Conservation (phyloP, 2,113 vertebrate genomes). For the Macroglossus sobrinus region DNA sequence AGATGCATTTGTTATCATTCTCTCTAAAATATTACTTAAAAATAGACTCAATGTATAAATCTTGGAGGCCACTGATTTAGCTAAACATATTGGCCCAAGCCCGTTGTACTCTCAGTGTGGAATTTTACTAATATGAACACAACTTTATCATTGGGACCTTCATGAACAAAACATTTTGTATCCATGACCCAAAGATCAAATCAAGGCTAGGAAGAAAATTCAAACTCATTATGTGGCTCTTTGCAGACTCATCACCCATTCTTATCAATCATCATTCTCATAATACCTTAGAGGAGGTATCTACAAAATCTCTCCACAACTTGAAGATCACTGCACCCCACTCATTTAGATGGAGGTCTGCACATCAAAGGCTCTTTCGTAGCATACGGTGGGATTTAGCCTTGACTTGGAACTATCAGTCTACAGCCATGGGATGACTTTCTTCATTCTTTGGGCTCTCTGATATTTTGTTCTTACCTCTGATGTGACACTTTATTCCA, state of each 20-base stretch:
- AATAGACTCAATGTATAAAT: not conserved
- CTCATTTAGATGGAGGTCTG: not conserved
- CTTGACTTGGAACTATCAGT: not conserved
- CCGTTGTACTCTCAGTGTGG: not conserved
- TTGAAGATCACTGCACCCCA: not conserved
- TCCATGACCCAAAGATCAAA: not conserved
- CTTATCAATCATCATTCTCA: not conserved
- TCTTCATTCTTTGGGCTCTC: not conserved
- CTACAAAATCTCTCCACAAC: not conserved
- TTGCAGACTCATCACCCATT: not conserved
- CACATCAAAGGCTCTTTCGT: not conserved
- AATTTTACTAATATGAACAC: not conserved
- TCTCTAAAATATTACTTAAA: not conserved
- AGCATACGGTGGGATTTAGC: not conserved
- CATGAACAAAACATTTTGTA: not conserved
- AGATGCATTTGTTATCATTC: not conserved
- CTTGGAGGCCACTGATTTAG: not conserved
- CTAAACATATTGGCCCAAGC: not conserved
- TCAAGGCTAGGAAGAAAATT: not conserved
- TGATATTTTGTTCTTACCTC: not conserved
- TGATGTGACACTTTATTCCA: not conserved
- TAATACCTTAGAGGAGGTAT: not conserved
- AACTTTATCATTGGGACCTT: not conserved
- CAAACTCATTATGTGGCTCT: not conserved
- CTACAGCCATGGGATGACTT: not conserved